phyloP scores from a whole-genome alignment of 2,888 invertebrate genomes.

The Drymonia ruficornis region DNA sequence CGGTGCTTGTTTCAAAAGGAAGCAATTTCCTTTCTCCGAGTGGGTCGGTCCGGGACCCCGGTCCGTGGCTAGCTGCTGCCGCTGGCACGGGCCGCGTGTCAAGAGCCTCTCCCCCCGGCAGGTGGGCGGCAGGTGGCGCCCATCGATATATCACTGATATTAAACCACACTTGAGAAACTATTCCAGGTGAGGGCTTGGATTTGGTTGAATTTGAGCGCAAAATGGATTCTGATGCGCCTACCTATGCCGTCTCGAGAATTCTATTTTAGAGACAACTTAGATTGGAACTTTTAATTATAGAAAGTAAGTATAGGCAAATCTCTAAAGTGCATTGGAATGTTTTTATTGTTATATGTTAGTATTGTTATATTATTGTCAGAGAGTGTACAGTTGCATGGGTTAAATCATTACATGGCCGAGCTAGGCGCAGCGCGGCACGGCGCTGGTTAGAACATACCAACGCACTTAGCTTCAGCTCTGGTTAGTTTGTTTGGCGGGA shows the following conservation, averaged over 20 bases:
- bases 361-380: too few relatives aligned
- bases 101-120: background rate
- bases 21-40: slow-evolving; percentile 5
- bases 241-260: background rate
- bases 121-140: background rate
- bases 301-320: too few relatives aligned
- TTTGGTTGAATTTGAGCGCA: background rate
- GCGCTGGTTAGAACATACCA: too few relatives aligned
- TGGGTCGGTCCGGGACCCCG: background rate
- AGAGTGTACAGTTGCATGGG: too few relatives aligned
- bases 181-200: background rate
- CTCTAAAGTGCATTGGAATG: too few relatives aligned
- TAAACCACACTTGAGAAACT: slow-evolving; percentile 2
- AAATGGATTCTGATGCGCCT: background rate
- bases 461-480: too few relatives aligned
- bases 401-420: too few relatives aligned
- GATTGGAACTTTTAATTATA: too few relatives aligned
- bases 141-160: slow-evolving; percentile 2
- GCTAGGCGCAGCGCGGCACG: too few relatives aligned
- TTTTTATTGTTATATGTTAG: too few relatives aligned
- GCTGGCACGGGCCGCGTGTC: background rate
- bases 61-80: slow-evolving; percentile 4
- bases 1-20: background rate
- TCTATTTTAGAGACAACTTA: too few relatives aligned
- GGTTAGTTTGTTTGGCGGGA: too few relatives aligned